These are phyloP conservation scores for Tautogolabrus adspersus DNA, from an alignment of 2,113 vertebrate genomes.

Conservation along the genomic window DNA sequence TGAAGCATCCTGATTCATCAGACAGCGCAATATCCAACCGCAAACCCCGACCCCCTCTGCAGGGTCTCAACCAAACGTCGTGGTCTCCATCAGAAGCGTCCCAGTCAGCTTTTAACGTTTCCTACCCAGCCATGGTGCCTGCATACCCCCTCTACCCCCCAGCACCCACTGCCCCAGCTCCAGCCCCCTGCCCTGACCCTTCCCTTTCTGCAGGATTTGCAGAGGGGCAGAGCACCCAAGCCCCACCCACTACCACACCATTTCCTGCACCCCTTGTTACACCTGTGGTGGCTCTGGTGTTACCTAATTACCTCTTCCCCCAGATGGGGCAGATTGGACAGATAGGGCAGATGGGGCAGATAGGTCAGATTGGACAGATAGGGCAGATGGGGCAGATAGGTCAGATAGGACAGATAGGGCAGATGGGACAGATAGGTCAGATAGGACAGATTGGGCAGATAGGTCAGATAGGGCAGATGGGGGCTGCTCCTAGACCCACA, in stretches of 20 bases:
- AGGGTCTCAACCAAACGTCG: constrained; percentile 88
- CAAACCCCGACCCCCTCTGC: constrained; percentile 84
- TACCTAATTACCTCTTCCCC: constrained; percentile 88
- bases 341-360: constrained; percentile 67
- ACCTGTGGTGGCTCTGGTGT: constrained; percentile 88
- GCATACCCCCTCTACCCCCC: constrained; percentile 86
- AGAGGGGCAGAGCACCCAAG: constrained; percentile 78
- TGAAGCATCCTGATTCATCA: constrained; percentile 89
- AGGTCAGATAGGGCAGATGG: constrained; percentile 68
- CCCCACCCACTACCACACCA: constrained; percentile 71
- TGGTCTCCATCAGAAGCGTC: constrained; percentile 91
- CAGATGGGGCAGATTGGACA: constrained; percentile 72
- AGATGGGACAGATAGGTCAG: background rate
- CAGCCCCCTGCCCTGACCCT: constrained; percentile 66
- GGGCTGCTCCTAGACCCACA: constrained; percentile 69
- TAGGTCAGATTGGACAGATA: constrained; percentile 71
- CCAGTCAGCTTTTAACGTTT: constrained; percentile 85
- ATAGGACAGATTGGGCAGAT: constrained; percentile 13
- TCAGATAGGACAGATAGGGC: constrained; percentile 63
- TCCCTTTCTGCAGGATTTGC: constrained; percentile 75
- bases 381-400: constrained; percentile 67
- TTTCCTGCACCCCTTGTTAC: constrained; percentile 86
- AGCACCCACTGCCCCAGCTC: constrained; percentile 79
- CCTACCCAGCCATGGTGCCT: constrained; percentile 87
- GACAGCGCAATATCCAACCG: constrained; percentile 88